Percentiles rank a stretch among this genome's conserved stretches.
Evolutionary conservation across 2,113 vertebrate species (phyloP).

Genomic region (Melanerpes formicivorus): DNA sequence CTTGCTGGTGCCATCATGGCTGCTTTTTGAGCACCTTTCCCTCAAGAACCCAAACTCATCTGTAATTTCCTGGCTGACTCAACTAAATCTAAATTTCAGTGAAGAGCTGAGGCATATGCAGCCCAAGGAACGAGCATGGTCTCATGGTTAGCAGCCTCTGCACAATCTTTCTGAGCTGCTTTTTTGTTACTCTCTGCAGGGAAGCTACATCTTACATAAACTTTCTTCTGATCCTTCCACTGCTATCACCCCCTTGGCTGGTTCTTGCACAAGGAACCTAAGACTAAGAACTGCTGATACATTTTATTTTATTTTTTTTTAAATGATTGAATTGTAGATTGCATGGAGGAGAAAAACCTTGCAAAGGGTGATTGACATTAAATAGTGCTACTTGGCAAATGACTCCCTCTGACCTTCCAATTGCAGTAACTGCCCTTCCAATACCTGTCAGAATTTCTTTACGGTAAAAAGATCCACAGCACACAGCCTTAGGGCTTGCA

Average conservation of each 20-base stretch:
- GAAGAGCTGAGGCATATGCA: neutral
- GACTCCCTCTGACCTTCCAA: slow-evolving; percentile 3
- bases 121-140: neutral
- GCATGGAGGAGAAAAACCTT: neutral
- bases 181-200: neutral
- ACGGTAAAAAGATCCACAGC: neutral
- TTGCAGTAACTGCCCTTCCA: neutral
- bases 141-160: neutral
- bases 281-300: neutral
- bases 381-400: neutral
- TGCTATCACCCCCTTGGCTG: neutral
- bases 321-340: neutral
- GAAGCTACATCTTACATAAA: neutral
- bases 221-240: neutral
- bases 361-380: neutral
- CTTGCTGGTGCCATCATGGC: neutral
- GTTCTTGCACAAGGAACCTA: neutral
- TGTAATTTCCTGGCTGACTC: slow-evolving; percentile 16
- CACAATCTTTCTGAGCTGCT: neutral
- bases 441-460: neutral
- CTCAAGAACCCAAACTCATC: neutral
- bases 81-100: neutral
- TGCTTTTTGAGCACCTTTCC: slow-evolving; percentile 4
- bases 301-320: neutral
- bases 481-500: neutral